Evolutionary conservation across 2,113 vertebrate species (phyloP).

Genomic region (Oreotragus oreotragus): DNA sequence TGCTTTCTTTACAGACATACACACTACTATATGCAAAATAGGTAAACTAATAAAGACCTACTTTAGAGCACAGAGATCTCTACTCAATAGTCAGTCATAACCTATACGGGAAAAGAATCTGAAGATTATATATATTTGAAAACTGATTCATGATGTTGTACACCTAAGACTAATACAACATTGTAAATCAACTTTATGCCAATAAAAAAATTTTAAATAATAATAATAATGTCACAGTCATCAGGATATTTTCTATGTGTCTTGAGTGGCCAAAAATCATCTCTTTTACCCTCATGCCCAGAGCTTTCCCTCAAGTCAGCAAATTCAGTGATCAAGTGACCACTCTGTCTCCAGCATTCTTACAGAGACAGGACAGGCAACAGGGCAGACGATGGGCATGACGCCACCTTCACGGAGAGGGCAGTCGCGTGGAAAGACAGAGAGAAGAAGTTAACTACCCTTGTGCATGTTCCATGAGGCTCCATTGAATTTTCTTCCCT

Average conservation of each 20-base stretch:
- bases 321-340: neutral
- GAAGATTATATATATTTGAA: neutral
- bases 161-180: neutral
- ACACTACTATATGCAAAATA: neutral
- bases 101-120: neutral
- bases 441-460: neutral
- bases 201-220: neutral
- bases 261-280: neutral
- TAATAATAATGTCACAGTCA: neutral
- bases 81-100: neutral
- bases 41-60: neutral
- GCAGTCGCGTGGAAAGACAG: neutral
- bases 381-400: neutral
- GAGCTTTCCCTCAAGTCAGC: too few species aligned
- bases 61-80: neutral
- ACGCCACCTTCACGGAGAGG: rapidly evolving
- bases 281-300: neutral
- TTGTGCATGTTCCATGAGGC: rapidly evolving
- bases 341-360: neutral
- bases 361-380: too few species aligned
- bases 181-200: neutral
- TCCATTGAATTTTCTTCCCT: neutral
- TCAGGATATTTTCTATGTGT: neutral
- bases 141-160: neutral
- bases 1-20: neutral